Conservation (phyloP, 2,113 vertebrate species). For the Archilochus colubris region DNA sequence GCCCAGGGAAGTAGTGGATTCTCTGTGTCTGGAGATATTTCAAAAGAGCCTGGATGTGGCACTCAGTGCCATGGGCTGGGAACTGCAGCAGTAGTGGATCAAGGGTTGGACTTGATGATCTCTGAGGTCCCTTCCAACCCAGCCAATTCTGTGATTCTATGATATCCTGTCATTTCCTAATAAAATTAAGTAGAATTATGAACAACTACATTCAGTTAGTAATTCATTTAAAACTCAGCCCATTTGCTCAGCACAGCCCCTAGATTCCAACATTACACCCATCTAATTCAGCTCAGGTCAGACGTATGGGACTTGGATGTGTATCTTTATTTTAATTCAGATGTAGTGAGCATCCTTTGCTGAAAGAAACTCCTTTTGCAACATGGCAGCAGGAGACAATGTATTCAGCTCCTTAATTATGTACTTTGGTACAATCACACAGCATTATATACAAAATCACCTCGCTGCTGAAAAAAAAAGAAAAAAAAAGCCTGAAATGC, state of each 20-base stretch:
- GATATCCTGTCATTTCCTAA: slow-evolving; percentile 9
- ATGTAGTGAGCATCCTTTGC: slow-evolving; percentile 3
- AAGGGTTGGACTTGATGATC: too few species aligned
- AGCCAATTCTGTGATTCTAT: too few species aligned
- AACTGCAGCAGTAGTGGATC: too few species aligned
- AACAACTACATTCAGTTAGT: not conserved
- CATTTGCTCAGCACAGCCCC: not conserved
- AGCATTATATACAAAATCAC: slow-evolving; percentile 79
- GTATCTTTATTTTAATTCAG: slow-evolving; percentile 38
- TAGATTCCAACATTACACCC: not conserved
- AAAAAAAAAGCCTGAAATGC: slow-evolving; percentile 74
- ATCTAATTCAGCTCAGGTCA: not conserved
- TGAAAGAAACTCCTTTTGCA: slow-evolving; percentile 57
- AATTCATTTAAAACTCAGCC: not conserved
- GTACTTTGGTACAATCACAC: slow-evolving; percentile 75
- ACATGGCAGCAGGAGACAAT: slow-evolving; percentile 78
- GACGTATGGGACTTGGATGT: not conserved
- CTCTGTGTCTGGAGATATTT: too few species aligned
- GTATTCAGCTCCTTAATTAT: slow-evolving; percentile 78
- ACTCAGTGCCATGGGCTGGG: too few species aligned
- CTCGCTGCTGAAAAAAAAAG: slow-evolving; percentile 68
- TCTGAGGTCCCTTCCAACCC: too few species aligned
- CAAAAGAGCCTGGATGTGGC: too few species aligned
- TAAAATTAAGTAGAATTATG: slow-evolving; percentile 12
- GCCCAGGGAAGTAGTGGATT: too few species aligned